Conservation (phyloP, 2,113 vertebrate species). For the Entosphenus tridentatus region DNA sequence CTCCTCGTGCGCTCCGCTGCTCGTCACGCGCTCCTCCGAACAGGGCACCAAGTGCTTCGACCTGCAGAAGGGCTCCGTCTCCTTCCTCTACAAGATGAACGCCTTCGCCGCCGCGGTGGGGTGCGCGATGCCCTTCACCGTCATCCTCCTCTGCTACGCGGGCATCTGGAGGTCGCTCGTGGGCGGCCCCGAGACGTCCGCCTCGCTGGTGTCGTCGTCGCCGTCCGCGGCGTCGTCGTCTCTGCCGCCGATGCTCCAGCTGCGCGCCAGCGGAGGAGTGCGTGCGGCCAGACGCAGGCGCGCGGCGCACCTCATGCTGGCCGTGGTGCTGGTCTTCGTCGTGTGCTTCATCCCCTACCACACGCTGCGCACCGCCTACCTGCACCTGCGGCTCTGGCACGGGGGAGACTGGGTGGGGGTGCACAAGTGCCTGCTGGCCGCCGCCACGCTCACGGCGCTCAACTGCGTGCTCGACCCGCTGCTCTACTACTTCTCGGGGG, state of each 20-base stretch:
- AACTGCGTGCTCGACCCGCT: no score
- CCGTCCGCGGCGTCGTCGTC: slow-evolving; percentile 16
- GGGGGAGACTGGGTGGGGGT: no score
- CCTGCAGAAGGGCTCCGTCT: slow-evolving; percentile 5
- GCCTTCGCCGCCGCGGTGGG: slow-evolving; percentile 18
- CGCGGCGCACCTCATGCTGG: slow-evolving; percentile 22
- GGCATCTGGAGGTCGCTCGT: no score
- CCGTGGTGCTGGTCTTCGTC: slow-evolving; percentile 25
- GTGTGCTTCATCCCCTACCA: slow-evolving; percentile 41
- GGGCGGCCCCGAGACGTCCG: no score
- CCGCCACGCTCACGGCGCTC: no score
- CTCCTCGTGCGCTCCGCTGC: slow-evolving; percentile 13
- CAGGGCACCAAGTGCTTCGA: slow-evolving; percentile 21
- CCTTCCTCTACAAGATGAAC: slow-evolving; percentile 19
- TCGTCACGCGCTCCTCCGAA: slow-evolving; percentile 1
- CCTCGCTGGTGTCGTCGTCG: slow-evolving; percentile 8
- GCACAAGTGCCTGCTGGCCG: no score
- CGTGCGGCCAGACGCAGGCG: slow-evolving; percentile 18
- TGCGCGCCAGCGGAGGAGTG: neutral
- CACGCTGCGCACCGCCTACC: slow-evolving; percentile 21
- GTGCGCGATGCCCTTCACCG: slow-evolving; percentile 25
- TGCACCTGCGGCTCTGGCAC: slow-evolving; percentile 9
- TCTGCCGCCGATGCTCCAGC: slow-evolving; percentile 18
- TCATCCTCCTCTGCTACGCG: slow-evolving; percentile 25
- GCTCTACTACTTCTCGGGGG: no score